Evolutionary conservation across 2,888 invertebrate species (phyloP).

Genomic region (Drosophila colorata): DNA sequence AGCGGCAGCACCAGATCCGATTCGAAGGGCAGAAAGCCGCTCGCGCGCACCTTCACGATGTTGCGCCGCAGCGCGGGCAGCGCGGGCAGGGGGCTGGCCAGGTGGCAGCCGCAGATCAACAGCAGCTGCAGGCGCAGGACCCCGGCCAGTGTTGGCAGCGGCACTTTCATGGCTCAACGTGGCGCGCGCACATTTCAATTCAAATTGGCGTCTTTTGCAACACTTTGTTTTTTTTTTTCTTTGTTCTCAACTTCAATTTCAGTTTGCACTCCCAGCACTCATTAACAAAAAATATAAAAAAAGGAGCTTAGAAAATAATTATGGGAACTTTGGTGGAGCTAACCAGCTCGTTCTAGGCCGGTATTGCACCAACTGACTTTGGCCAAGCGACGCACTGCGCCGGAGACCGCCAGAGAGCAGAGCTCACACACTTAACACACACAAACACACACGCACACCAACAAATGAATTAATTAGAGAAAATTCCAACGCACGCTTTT

Average conservation of each 20-base stretch:
- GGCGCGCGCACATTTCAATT: slow-evolving; percentile 21
- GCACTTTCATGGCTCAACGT: slow-evolving; percentile 19
- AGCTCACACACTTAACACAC: slow-evolving; percentile 27
- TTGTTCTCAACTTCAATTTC: slow-evolving; percentile 4
- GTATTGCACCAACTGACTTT: slow-evolving; percentile 74
- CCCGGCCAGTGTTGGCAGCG: slow-evolving; percentile 1
- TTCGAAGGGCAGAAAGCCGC: slow-evolving; percentile 69
- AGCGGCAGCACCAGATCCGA: slow-evolving; percentile 66
- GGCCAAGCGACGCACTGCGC: slow-evolving; percentile 35
- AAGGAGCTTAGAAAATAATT: slow-evolving; percentile 7
- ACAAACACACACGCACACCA: slow-evolving; percentile 19
- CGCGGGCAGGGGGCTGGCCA: slow-evolving; percentile 1
- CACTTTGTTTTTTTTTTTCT: background rate
- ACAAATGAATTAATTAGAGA: slow-evolving; percentile 75
- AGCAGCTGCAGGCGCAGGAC: slow-evolving; percentile 17
- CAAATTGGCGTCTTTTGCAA: slow-evolving; percentile 4
- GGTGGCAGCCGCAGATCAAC: slow-evolving; percentile 10
- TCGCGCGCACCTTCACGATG: slow-evolving; percentile 66
- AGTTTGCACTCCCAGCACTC: slow-evolving; percentile 19
- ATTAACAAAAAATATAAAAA: slow-evolving; percentile 15
- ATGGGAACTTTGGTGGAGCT: slow-evolving; percentile 26
- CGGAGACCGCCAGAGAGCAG: slow-evolving; percentile 37
- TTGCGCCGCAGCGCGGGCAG: slow-evolving; percentile 32
- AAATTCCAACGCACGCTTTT: slow-evolving; percentile 65
- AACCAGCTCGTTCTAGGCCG: slow-evolving; percentile 68